Evolutionary conservation across 92 coral and sea anemone genomes (phyloP), one percentile per base, ranked within the genome.

Genomic region (Zoanthus sociatus): DNA sequence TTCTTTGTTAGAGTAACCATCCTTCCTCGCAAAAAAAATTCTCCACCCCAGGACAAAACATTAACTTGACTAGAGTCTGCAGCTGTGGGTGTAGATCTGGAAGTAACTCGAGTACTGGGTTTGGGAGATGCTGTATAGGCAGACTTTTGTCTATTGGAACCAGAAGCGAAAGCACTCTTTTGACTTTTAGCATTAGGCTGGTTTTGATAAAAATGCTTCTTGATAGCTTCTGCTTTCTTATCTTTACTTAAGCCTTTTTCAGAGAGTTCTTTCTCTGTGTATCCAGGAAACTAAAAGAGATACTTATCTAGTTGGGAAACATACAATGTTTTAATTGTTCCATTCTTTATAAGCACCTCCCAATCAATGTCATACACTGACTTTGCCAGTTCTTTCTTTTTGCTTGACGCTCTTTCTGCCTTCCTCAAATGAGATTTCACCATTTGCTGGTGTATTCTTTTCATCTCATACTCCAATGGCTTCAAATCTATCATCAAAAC

Each of bases 31-130:
- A 71, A 69, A 54, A 74, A 30, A 48, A 76, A 47, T 53, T 71
- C 82, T 46, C 89, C 92, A 60, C 79, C 92, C 92, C 92, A 89
- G 60, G 92, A 89, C 26, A 77, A 69, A 77, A 90, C 75, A 70
- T 50, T 67, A 53, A 63, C 42, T 13, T 44, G 51, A 72, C 77
- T 44, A 72, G 77, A 37, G 26, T 79, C 58, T 56, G 84, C 14
- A 60, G 69, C 53, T 56, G 84, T 47, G 68, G 87, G 46, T 68
- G 87, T 31, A 64, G 77, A 54, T 83, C 37, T 60, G 72, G 61
- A 53, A 56, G 42, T 16, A 56, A 47, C 70, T 67, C 37, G 45
- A 53, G 46, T 56, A 47, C 18, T 32, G 58, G 56, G 31, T 16
- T 30, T 68, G 53, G 77, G 11, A 14, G 87, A 31, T 15, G 55